Conservation (phyloP, 2,113 vertebrate species). For the Macquaria ambigua region DNA sequence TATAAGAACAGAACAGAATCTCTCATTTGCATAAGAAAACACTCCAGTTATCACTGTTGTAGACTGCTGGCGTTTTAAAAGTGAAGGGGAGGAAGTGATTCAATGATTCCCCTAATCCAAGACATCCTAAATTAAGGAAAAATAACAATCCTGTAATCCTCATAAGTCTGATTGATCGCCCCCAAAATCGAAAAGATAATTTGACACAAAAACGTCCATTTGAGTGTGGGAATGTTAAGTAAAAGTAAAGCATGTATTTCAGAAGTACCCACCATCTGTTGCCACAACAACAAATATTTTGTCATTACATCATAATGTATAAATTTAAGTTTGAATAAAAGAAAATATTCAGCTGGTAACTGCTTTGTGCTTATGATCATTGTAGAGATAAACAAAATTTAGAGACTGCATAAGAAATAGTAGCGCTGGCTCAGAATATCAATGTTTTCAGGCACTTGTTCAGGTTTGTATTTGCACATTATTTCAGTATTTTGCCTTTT, state of each 20-base stretch:
- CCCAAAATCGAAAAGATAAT: not conserved
- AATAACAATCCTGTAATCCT: rapidly evolving
- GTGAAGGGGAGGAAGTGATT: not conserved
- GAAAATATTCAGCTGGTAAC: not conserved
- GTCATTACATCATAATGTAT: not conserved
- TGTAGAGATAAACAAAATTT: not conserved
- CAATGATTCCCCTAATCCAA: rapidly evolving
- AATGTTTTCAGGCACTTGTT: not conserved
- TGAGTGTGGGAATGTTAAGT: not conserved
- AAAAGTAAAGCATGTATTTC: not conserved
- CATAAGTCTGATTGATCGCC: not conserved
- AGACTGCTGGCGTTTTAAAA: not conserved
- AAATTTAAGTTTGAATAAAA: not conserved
- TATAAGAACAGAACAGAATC: rapidly evolving
- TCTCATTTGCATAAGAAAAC: not conserved
- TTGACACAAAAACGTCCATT: not conserved
- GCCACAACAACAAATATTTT: not conserved
- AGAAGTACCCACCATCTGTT: not conserved
- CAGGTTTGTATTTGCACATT: not conserved
- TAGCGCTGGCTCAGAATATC: not conserved
- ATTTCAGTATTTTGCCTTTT: not conserved
- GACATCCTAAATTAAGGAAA: not conserved
- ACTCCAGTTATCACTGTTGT: not conserved
- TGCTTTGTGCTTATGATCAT: not conserved
- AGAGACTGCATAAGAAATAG: not conserved